Evolutionary conservation across 1,140 invertebrate genomes (phyloP), one percentile per base, ranked within the genome.

Genomic region (Eueides isabella): DNA sequence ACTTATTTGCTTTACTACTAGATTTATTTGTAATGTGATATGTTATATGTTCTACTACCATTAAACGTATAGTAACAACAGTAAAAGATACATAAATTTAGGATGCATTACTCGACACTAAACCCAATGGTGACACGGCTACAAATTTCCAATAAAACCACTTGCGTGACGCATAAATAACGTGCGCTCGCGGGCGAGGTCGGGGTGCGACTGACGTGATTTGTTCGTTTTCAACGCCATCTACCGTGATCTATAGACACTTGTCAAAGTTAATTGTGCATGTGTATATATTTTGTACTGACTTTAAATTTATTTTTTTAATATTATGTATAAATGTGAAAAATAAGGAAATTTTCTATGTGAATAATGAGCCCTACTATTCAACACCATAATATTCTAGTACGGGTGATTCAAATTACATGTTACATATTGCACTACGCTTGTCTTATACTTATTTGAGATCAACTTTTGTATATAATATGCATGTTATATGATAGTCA

Each of bases 211-310:
- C 44, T 71, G 74, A 48, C 48, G 63, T 75, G 68, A 75, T 75
- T 75, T 71, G 68, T 75, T 41, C 71, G 74, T 63, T 75, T 66
- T 65, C 38, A 67, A 71, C 68, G 74, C 74, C 74, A 75, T 75
- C 74, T 75, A 70, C 68, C 64, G 74, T 75, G 74, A 75, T 75
- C 74, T 67, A 75, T 65, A 44, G 48, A 19, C 48, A 55, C 48
- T 55, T 55, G 19, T 26, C 23, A 26, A 55, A 55, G 48, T 55
- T 55, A 55, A 55, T 55, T 44, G 67, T 29, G 41, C 23, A 26
- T 55, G 23, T 55, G n/a, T 55, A 9, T 55, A 55, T 55, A 55
- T 55, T 55, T 55, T 2, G 19, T 23, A 23, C 26, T 55, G 48
- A 19, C 19, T 26, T 44, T n/a, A n/a, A n/a, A n/a, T n/a, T n/a